These are phyloP conservation scores for Rhingia campestris DNA, from an alignment of 2,888 invertebrate genomes.

Conservation along the genomic window DNA sequence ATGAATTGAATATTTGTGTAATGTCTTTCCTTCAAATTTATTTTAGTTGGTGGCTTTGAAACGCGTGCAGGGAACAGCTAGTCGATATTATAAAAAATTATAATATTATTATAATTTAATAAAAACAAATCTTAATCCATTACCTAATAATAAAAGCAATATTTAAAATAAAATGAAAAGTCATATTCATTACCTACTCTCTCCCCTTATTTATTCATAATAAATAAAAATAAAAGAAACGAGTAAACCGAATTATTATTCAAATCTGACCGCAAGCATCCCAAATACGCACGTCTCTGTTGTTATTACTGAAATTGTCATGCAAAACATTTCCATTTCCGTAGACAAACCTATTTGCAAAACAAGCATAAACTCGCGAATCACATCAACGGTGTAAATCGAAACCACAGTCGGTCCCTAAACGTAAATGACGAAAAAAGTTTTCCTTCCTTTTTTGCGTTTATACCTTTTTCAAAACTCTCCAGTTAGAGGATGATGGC, in stretches of 20 bases:
- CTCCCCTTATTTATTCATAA: too few species aligned
- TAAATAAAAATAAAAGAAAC: too few species aligned
- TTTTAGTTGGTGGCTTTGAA: too few species aligned
- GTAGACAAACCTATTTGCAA: slow-evolving; percentile 26
- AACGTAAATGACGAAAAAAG: slow-evolving; percentile 30
- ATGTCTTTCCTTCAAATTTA: too few species aligned
- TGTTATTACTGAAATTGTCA: slow-evolving; percentile 53
- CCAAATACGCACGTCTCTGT: slow-evolving; percentile 12
- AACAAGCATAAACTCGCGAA: slow-evolving; percentile 51
- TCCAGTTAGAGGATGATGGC: not conserved
- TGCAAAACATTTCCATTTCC: slow-evolving; percentile 39
- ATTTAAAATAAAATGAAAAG: too few species aligned
- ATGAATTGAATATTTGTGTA: too few species aligned
- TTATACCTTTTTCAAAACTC: slow-evolving; percentile 5
- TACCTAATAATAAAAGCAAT: too few species aligned
- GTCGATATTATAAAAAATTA: too few species aligned
- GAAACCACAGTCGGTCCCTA: slow-evolving; percentile 36
- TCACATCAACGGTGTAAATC: slow-evolving; percentile 49
- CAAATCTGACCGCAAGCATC: not conserved
- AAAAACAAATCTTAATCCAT: too few species aligned
- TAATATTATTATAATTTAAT: too few species aligned
- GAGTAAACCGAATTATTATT: not conserved
- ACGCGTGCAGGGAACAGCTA: too few species aligned
- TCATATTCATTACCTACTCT: too few species aligned
- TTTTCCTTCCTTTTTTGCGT: slow-evolving; percentile 1